Evolutionary conservation across 2,888 invertebrate genomes (phyloP), one percentile per base, ranked within the genome.

Genomic region (Neoitamus cyanurus): DNA sequence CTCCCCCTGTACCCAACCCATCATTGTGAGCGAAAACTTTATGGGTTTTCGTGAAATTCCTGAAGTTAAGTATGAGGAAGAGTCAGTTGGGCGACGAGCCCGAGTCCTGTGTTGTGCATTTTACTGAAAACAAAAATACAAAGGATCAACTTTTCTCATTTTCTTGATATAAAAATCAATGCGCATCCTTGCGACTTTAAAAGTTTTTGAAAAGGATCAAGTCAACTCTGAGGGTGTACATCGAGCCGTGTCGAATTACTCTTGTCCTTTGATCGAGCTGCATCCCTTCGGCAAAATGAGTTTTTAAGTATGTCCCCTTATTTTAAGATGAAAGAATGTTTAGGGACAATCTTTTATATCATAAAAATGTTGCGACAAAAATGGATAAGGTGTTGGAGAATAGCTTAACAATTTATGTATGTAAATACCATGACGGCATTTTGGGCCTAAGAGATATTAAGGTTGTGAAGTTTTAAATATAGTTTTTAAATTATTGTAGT

Each of bases 101-200:
- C 30, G n/a, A 30, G 9, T 15, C 25, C 48, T 34, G 34, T 48
- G 78, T 15, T 42, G 48, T 77, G 77, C 77, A 77, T 25, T 77
- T 77, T 42, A 13, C 25, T 77, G 9, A 25, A 7, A 31, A 34
- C 15, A 78, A 31, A 78, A 20, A 58, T 25, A 58, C 15, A 58
- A 58, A 25, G 3, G 58, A 25, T 30, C 31, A 78, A 78, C 78
- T 78, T 78, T 78, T 78, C 78, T 78, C 78, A 78, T 78, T 78
- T 78, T 78, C 78, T 78, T 78, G 78, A 78, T 48, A 48, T 78
- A 48, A 78, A 78, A 78, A 78, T 78, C 78, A 78, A 78, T 78
- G 58, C 30, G 58, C 48, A 42, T 31, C 48, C 30, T 28, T 25
- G 28, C 15, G 58, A 78, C 31, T 78, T 78, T 58, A 58, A 58